Base-by-base conservation (phyloP, 2,797 vertebrate genomes). In the Hippocampus kuda region DNA sequence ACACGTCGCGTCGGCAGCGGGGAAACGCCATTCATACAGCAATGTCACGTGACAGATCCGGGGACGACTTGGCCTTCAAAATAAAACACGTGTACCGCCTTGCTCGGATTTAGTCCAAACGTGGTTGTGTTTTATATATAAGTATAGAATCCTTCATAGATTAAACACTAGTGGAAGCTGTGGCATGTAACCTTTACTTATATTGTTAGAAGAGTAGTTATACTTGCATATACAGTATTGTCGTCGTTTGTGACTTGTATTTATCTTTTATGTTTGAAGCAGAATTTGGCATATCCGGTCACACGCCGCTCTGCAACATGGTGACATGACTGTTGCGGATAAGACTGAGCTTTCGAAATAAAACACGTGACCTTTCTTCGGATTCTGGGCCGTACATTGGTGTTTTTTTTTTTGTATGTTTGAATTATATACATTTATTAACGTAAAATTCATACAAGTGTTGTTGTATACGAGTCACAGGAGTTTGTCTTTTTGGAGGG, bases 21-120 rank as follows among this genome's bases (percentile, higher is more conserved):
- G 7, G 26, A 9, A 13, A 26, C 26, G 13, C 24, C 56, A 57
- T 57, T 4, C 53, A 24, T 11, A 9, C 22, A 4, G n/a, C 9
- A 24, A 1, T 24, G 53, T 54, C 53, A 54, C 53, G 53, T n/a
- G 53, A 54, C 53, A 9, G 10, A 10, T 24, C 8, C 49, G 20
- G 20, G 6, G 18, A 48, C 13, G 4, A 48, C 15, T 13, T 5
- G n/a, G 13, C n/a, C 24, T 81, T 81, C 72, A 80, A 68, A 84
- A 78, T 79, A 83, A 78, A 75, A 63, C 7, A 22, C 11, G 1
- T 13, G 2, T 57, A 5, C n/a, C 1, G 24, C 26, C 4, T 16
- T 27, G 11, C 13, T 54, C n/a, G 54, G n/a, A 3, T 8, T 56
- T n/a, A 24, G 12, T 26, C 2, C n/a, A 8, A 22, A 54, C 12